Evolutionary conservation across 2,113 vertebrate genomes (phyloP), one percentile per base, ranked within the genome.

Genomic region (Chaetodon auriga): DNA sequence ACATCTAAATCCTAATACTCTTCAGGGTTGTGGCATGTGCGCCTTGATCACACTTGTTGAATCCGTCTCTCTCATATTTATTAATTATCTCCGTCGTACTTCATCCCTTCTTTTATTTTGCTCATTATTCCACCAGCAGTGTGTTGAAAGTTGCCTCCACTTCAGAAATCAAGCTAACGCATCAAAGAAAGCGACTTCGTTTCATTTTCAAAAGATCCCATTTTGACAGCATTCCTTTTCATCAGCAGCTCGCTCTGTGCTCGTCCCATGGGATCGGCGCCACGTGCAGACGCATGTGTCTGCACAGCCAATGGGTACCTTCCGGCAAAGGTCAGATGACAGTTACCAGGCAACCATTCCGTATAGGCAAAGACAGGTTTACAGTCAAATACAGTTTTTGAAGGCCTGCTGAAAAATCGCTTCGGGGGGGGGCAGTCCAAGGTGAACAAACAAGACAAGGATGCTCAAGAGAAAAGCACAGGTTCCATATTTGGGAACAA

Each of bases 261-360:
- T 30, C 9, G 3, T n/a, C 63, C 62, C 63, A 11, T 41, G 80
- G 61, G 57, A 35, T 45, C 16, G 0, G 16, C 1, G 43, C 36
- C 74, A 78, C 54, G 30, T 46, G 74, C 11, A 16, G 7, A 46
- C 4, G 6, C 68, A 48, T 6, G 3, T 60, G 58, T 49, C 36
- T 43, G 1, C 77, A 4, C 13, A 8, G 4, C 68, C 18, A 1
- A 79, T 25, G 36, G 60, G 51, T 70, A 74, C 63, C 82, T 65
- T 43, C 13, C 35, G 2, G 14, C 11, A 75, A 75, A 79, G 60
- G 68, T 81, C 68, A 81, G 18, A 18, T 76, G 58, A 51, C 77
- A 41, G 87, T 91, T 91, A 35, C 83, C 64, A 68, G 70, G 80
- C 89, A 87, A 90, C 88, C 23, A 2, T 38, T 58, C 5, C 48